A percentile compares a stretch with the other conserved stretches of the same genome.
These are phyloP conservation scores for Cerastoderma edule DNA, from an alignment of 2,888 invertebrate genomes.

Conservation along the genomic window DNA sequence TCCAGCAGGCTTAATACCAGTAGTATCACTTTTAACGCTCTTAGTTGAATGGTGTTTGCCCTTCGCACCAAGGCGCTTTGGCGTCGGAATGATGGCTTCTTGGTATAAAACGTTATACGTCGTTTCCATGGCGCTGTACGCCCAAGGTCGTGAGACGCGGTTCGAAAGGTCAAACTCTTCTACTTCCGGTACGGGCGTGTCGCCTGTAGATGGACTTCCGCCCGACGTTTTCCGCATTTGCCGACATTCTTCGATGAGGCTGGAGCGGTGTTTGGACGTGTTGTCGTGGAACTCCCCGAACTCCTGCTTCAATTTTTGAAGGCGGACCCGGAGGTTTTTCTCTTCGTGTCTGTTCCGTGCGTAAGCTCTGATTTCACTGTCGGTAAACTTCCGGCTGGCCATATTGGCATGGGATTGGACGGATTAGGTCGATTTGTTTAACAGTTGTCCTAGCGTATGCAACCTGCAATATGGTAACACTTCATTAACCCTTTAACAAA, in stretches of 20 bases:
- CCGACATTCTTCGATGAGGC: slow-evolving; percentile 50
- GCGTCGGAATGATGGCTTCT: slow-evolving; percentile 49
- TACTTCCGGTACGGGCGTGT: slow-evolving; percentile 8
- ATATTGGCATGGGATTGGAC: too few relatives aligned
- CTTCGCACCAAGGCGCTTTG: slow-evolving; percentile 8
- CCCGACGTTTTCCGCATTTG: slow-evolving; percentile 60
- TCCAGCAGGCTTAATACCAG: not conserved
- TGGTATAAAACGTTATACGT: slow-evolving; percentile 68
- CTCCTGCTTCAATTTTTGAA: slow-evolving; percentile 54
- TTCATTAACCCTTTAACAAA: too few relatives aligned
- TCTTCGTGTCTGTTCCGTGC: slow-evolving; percentile 66
- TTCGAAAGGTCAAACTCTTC: slow-evolving; percentile 36
- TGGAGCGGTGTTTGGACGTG: slow-evolving; percentile 50
- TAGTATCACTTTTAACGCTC: not conserved
- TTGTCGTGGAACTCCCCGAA: slow-evolving; percentile 50
- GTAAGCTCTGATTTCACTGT: slow-evolving; percentile 66
- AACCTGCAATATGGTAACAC: too few relatives aligned
- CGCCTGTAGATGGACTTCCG: slow-evolving; percentile 48
- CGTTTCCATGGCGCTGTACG: slow-evolving; percentile 62
- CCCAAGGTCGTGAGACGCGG: slow-evolving; percentile 66
- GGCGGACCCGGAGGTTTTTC: slow-evolving; percentile 45
- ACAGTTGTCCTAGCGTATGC: too few relatives aligned
- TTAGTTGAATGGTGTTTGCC: not conserved
- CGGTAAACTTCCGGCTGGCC: slow-evolving; percentile 46
- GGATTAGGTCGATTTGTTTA: too few relatives aligned